Base-by-base conservation (phyloP, 2,888 invertebrate species). In the Incurvaria masculella region DNA sequence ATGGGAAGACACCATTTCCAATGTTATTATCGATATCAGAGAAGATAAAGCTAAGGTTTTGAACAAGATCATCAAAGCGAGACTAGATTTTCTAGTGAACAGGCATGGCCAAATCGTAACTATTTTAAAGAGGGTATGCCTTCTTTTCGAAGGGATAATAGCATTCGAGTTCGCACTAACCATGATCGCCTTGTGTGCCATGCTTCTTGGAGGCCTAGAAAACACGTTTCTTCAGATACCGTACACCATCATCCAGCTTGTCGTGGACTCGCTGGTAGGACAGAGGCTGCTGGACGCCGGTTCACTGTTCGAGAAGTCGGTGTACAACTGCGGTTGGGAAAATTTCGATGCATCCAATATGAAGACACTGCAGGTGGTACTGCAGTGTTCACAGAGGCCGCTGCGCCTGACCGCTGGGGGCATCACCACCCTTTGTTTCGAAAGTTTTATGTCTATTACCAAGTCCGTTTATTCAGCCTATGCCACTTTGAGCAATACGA, bases 271-370 rank as follows among this genome's bases (percentile, higher is more conserved):
- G 51, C 58, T 61, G 1, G 59, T 59, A 2, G 72, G 72, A 0
- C 72, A 72, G 50, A 58, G 61, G 2, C 52, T 72, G 0, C 62
- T 66, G 44, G 67, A 72, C n/a, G 68, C 71, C 0, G 63, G 62
- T 48, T 17, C 53, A 0, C 44, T 47, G 0, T 69, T 72, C 19
- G 65, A 67, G 43, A 49, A 50, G 0, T 63, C 71, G 0, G 62
- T 72, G 0, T 72, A 71, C 27, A 56, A 56, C 33, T 68, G 66
- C 39, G 61, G 66, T 26, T 73, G 72, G 72, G 72, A 72, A 54
- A 64, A 65, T 17, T 70, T 69, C 20, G 60, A 67, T 44, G 59
- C 50, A 1, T 19, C 47, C 1, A 72, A 71, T 45, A 66, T 59
- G 64, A 68, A 61, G 49, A 62, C 61, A 16, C 61, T 71, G 1